Conservation (phyloP, 2,113 vertebrate species). For the Pterocles burchelli region DNA sequence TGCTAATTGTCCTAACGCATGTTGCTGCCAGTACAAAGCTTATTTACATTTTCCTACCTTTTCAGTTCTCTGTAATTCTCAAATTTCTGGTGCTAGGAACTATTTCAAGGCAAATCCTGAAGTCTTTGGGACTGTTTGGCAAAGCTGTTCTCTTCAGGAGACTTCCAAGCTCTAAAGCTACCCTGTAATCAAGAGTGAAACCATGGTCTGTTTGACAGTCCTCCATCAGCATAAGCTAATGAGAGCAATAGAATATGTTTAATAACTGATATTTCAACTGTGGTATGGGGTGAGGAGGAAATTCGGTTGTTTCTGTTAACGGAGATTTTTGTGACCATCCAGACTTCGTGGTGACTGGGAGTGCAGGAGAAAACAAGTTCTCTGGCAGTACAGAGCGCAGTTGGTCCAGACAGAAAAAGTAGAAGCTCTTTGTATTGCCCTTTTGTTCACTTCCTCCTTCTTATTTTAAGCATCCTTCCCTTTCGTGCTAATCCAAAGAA, state of each 20-base stretch:
- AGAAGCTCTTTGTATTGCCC: background rate
- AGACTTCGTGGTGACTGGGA: background rate
- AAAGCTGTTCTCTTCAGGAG: background rate
- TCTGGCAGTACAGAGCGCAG: background rate
- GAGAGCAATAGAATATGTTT: background rate
- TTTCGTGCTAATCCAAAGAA: background rate
- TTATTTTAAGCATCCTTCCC: background rate
- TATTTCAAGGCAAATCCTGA: background rate
- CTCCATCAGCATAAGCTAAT: background rate
- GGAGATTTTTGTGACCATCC: background rate
- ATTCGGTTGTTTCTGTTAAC: background rate
- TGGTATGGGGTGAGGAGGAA: background rate
- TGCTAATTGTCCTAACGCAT: background rate
- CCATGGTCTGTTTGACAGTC: background rate
- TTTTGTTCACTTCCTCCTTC: background rate
- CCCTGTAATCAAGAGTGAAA: background rate
- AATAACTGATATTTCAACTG: background rate
- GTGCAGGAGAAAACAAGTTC: background rate
- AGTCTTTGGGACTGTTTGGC: background rate
- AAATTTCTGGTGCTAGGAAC: background rate
- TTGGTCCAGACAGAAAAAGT: background rate
- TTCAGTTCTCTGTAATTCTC: background rate
- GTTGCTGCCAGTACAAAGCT: background rate
- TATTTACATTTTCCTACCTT: background rate
- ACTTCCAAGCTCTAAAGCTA: background rate